phyloP scores from a whole-genome alignment of 1,140 invertebrate species.

The Microplitis mediator region DNA sequence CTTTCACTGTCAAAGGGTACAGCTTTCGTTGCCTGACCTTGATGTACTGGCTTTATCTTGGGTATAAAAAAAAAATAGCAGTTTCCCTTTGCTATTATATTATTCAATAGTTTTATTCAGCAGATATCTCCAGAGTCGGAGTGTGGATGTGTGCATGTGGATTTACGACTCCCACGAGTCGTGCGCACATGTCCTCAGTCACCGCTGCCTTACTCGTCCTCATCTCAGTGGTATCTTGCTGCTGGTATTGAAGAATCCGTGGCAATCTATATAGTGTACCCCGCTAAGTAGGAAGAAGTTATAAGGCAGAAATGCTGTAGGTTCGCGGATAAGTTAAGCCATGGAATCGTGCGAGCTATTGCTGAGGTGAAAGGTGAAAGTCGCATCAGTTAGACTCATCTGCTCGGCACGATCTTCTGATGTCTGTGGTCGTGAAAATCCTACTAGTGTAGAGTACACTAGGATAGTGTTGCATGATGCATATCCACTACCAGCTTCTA shows the following conservation, averaged over 20 bases:
- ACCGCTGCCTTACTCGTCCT: neutral
- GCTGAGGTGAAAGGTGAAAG: constrained; percentile 61
- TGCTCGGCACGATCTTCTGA: constrained; percentile 26
- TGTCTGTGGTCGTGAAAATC: constrained; percentile 34
- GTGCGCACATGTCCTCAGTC: neutral
- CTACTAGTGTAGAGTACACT: constrained; percentile 19
- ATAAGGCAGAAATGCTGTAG: constrained; percentile 25
- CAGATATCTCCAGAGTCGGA: neutral
- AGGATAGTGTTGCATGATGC: constrained; percentile 7
- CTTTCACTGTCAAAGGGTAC: constrained; percentile 19
- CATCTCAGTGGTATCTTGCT: neutral
- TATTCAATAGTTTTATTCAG: constrained; percentile 19
- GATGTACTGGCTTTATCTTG: constrained; percentile 17
- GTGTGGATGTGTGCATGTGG: neutral
- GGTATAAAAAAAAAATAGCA: neutral
- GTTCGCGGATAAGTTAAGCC: constrained; percentile 49
- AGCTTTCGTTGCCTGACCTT: constrained; percentile 26
- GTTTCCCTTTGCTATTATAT: constrained; percentile 19
- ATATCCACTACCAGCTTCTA: neutral
- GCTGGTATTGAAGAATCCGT: neutral
- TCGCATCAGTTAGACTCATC: constrained; percentile 35
- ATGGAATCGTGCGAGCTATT: constrained; percentile 27
- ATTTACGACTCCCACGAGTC: constrained; percentile 19
- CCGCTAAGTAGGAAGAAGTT: neutral
- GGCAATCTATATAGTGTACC: neutral